A percentile compares a stretch with the other conserved stretches of the same genome.
These are phyloP conservation scores for Catostylus mosaicus DNA, from an alignment of 30 jellyfish, hydroid and myxozoan species.

Conservation along the genomic window DNA sequence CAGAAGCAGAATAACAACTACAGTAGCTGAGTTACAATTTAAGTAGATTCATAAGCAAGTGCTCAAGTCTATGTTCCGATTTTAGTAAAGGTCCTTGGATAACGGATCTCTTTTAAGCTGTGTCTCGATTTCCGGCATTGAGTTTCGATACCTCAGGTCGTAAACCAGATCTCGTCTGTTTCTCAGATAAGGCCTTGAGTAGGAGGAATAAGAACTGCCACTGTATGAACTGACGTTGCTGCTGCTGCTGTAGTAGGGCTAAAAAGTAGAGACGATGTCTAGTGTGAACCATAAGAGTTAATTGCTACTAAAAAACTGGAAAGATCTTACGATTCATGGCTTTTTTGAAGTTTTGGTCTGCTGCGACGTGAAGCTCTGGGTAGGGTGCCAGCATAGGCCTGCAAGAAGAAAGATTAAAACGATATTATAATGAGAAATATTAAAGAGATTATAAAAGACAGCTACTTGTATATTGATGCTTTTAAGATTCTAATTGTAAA, in stretches of 20 bases:
- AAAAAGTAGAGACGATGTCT: background rate
- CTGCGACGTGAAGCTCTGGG: conserved; percentile 61
- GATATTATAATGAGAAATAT: too few species aligned
- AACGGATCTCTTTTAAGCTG: background rate
- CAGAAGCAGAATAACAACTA: too few species aligned
- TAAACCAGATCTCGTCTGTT: conserved; percentile 19
- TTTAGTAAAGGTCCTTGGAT: conserved; percentile 4
- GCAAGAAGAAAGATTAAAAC: background rate
- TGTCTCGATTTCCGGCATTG: conserved; percentile 57
- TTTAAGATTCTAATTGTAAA: too few species aligned
- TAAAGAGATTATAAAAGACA: too few species aligned
- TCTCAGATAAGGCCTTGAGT: conserved; percentile 42
- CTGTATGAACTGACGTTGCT: background rate
- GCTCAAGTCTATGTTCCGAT: too few species aligned
- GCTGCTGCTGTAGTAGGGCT: conserved; percentile 50
- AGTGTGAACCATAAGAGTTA: conserved; percentile 2
- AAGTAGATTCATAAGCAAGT: too few species aligned
- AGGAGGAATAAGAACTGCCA: background rate
- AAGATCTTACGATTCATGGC: conserved; percentile 47
- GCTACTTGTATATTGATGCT: too few species aligned
- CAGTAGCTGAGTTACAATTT: too few species aligned
- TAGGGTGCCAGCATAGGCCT: conserved; percentile 58
- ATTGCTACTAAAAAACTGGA: background rate
- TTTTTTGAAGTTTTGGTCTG: conserved; percentile 39
- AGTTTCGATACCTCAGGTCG: conserved; percentile 43